Conservation (phyloP, 1,140 invertebrate species). For the Drosophila trapezifrons region DNA sequence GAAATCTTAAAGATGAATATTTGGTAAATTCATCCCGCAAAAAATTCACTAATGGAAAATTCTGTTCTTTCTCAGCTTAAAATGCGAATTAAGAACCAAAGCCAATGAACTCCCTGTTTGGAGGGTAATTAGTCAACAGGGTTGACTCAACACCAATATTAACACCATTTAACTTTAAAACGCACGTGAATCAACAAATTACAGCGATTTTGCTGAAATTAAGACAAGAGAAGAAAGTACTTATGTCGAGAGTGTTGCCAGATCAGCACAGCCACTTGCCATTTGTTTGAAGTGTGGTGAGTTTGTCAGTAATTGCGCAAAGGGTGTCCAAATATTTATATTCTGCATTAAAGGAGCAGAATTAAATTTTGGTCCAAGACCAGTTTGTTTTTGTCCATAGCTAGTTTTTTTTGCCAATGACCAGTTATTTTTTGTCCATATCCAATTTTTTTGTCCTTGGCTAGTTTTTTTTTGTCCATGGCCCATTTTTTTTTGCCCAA, state of each 20-base stretch:
- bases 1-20: not conserved
- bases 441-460: no score
- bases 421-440: no score
- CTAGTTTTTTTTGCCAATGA: no score
- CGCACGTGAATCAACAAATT: not conserved
- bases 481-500: no score
- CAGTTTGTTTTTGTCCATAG: no score
- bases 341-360: not conserved
- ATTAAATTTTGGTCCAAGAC: no score
- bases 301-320: not conserved
- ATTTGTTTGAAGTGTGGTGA: not conserved
- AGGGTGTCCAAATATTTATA: not conserved
- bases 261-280: not conserved
- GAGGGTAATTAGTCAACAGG: not conserved
- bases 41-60: no score
- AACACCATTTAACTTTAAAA: not conserved
- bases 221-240: not conserved
- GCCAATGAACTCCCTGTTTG: slow-evolving; percentile 1
- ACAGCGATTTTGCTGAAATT: not conserved
- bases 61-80: no score
- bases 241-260: not conserved
- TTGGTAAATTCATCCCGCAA: no score
- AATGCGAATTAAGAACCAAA: no score
- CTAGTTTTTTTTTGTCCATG: no score
- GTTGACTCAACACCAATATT: not conserved